Base-by-base conservation (phyloP, 2,797 vertebrate genomes). In the Gymnodraco acuticeps region DNA sequence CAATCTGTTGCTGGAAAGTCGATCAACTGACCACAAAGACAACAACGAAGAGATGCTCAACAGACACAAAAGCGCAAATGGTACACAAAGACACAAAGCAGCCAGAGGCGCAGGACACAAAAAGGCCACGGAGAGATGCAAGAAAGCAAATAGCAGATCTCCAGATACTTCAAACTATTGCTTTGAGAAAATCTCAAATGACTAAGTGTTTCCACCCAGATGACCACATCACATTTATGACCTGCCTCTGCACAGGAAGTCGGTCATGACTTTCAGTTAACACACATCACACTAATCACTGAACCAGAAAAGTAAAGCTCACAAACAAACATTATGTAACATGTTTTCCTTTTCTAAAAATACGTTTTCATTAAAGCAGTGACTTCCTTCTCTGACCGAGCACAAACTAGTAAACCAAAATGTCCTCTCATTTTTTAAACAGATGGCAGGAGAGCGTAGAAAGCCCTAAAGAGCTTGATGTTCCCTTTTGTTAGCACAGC, bases 401-500 rank as follows among this genome's bases (percentile, higher is more conserved):
- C 27, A 42, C 38, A 48, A 64, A 55, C 56, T 2, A 38, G 31
- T 9, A 56, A n/a, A 31, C 19, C 20, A 17, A 62, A 62, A 38
- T 38, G 33, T 38, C 33, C 15, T 13, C 31, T 70, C 47, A 20
- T 70, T 33, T 51, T 38, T 72, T 53, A 23, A 76, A 73, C 78
- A 86, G 75, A 83, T 75, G 74, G 61, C 51, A 63, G 58, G 14
- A 45, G 6, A 13, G 47, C 1, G 13, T 16, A 15, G 69, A 43
- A 62, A 80, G 78, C 17, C 17, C 27, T 13, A 27, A 64, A 42
- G 33, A 38, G 77, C n/a, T 50, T 33, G n/a, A 0, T 23, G 61
- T 54, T 68, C 23, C 62, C 66, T 43, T 67, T 61, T 67, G 53
- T 78, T 84, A 71, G 60, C 66, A 45, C 62, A 59, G 67, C 65